phyloP scores from a whole-genome alignment of 1,140 invertebrate species.

The Ips typographus region DNA sequence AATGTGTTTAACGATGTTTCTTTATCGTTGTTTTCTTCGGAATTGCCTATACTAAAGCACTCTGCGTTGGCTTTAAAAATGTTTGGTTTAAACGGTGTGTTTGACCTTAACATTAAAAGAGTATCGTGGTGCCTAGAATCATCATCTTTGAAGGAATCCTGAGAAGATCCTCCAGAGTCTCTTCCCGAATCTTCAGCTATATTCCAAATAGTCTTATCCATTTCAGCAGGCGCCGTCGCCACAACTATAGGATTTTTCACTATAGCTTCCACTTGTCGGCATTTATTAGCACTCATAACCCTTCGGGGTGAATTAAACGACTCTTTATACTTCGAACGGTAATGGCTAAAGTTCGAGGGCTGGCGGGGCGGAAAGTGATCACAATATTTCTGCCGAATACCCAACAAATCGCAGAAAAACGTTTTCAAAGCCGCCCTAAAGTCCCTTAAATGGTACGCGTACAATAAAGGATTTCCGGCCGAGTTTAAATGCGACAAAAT shows the following conservation, averaged over 20 bases:
- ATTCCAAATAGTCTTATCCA: conserved; percentile 52
- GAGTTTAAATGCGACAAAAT: conserved; percentile 88
- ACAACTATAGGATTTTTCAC: conserved; percentile 52
- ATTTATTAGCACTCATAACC: neutral
- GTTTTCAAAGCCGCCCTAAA: conserved; percentile 74
- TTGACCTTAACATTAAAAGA: conserved; percentile 33
- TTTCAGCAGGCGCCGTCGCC: conserved; percentile 49
- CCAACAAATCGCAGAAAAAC: conserved; percentile 61
- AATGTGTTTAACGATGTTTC: neutral
- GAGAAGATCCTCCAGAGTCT: conserved; percentile 39
- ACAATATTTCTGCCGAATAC: conserved; percentile 41
- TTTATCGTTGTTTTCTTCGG: conserved; percentile 35
- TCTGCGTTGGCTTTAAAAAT: conserved; percentile 31
- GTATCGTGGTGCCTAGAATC: conserved; percentile 25
- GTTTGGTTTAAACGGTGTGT: conserved; percentile 31
- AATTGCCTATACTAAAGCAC: conserved; percentile 29
- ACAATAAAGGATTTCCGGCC: conserved; percentile 82
- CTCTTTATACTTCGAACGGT: conserved; percentile 46
- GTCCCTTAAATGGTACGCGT: conserved; percentile 87
- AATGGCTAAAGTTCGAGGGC: conserved; percentile 25
- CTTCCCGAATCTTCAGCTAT: conserved; percentile 48
- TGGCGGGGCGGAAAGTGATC: conserved; percentile 20
- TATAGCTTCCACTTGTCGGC: conserved; percentile 12
- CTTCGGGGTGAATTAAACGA: conserved; percentile 36
- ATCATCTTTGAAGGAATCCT: conserved; percentile 38